Percentiles rank a stretch among this genome's conserved stretches.
phyloP scores from a whole-genome alignment of 2,888 invertebrate species.

The Cantharis rufa region DNA sequence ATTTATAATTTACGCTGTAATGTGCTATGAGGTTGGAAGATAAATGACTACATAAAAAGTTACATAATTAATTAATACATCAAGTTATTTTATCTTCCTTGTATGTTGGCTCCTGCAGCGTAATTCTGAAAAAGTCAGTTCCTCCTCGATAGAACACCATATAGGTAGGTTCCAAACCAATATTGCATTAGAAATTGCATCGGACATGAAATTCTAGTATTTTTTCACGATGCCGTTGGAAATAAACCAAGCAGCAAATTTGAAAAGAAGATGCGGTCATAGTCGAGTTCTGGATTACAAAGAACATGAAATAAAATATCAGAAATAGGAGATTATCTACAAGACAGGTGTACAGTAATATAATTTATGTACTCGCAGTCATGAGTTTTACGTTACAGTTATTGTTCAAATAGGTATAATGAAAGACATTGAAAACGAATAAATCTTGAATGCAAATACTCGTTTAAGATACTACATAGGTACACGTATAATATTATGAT shows the following conservation, averaged over 20 bases:
- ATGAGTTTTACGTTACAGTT: slow-evolving; percentile 26
- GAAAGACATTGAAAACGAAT: slow-evolving; percentile 9
- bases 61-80: background rate
- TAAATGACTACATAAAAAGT: background rate
- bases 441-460: slow-evolving; percentile 6
- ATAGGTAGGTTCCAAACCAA: background rate
- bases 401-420: slow-evolving; percentile 27
- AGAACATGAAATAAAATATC: slow-evolving; percentile 18
- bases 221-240: background rate
- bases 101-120: background rate
- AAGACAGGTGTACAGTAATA: slow-evolving; percentile 24
- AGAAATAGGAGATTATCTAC: slow-evolving; percentile 20
- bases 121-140: background rate
- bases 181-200: background rate
- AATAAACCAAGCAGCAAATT: background rate
- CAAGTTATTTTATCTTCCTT: background rate
- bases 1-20: background rate
- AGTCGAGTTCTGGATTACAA: slow-evolving; percentile 10
- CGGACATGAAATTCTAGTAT: background rate
- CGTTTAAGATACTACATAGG: background rate
- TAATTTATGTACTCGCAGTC: slow-evolving; percentile 23
- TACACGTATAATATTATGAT: background rate
- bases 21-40: background rate
- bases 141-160: background rate
- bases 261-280: background rate